Evolutionary conservation across 2,888 invertebrate species (phyloP).

Genomic region (Drosophila prolongata): DNA sequence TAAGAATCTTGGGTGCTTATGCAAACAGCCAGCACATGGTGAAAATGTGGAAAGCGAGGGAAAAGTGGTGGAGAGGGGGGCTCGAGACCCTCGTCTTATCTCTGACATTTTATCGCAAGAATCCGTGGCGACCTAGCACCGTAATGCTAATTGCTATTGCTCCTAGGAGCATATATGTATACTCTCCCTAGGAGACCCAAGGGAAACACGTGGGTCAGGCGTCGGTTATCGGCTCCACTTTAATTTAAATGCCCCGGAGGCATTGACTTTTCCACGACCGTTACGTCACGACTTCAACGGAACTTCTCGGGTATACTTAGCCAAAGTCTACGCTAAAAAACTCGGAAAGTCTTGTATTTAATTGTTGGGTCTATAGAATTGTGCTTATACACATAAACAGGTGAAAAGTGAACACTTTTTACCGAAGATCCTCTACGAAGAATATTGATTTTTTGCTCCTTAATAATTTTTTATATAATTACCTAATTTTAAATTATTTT

Average conservation of each 20-base stretch:
- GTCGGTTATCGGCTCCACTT: conserved; percentile 57
- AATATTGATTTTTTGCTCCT: too few species aligned
- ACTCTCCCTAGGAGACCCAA: conserved; percentile 19
- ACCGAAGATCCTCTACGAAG: neutral
- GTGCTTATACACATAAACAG: too few species aligned
- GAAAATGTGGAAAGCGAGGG: conserved; percentile 25
- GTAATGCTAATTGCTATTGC: conserved; percentile 65
- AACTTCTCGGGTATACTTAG: neutral
- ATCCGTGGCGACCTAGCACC: conserved; percentile 55
- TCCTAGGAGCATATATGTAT: conserved; percentile 8
- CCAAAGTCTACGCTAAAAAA: neutral
- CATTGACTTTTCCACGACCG: conserved; percentile 55
- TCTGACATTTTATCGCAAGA: conserved; percentile 47
- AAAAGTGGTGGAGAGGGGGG: conserved; percentile 2
- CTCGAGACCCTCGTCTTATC: conserved; percentile 53
- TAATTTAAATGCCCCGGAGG: conserved; percentile 31
- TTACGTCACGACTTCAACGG: conserved; percentile 55
- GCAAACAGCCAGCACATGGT: conserved; percentile 49
- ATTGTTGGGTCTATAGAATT: neutral
- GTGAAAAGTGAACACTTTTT: neutral
- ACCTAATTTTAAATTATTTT: too few species aligned
- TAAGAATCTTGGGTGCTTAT: conserved; percentile 83
- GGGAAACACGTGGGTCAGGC: conserved; percentile 65
- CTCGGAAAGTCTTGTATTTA: neutral
- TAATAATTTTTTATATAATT: too few species aligned